These are phyloP conservation scores for Festucalex cinctus DNA, from an alignment of 2,113 vertebrate genomes.

Conservation along the genomic window DNA sequence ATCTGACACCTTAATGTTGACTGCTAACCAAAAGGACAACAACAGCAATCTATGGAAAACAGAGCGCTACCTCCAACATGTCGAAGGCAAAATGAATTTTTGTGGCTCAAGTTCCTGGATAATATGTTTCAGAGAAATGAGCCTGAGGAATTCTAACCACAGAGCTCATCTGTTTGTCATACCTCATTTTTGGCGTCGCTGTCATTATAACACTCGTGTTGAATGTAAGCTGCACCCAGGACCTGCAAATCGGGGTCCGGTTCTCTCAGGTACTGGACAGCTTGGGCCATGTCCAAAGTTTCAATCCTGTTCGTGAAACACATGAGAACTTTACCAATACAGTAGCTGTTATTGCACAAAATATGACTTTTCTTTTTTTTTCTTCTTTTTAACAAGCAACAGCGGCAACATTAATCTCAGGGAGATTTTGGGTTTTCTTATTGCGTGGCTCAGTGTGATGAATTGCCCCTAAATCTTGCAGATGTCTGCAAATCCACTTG, in stretches of 20 bases:
- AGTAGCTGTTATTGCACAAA: conserved; percentile 4
- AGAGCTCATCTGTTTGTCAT: conserved; percentile 21
- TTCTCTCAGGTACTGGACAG: conserved; percentile 82
- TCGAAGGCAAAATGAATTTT: not conserved
- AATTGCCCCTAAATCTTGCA: conserved; percentile 40
- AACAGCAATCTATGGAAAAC: not conserved
- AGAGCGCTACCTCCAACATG: not conserved
- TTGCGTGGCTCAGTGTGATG: conserved; percentile 10
- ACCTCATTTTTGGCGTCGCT: conserved; percentile 84
- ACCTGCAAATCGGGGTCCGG: conserved; percentile 83
- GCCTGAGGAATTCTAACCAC: conserved; percentile 18
- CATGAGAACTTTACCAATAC: not conserved
- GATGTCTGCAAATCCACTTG: conserved; percentile 14
- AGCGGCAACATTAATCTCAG: conserved; percentile 16
- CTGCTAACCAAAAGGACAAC: not conserved
- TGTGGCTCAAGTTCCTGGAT: conserved; percentile 19
- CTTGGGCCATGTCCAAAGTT: conserved; percentile 79
- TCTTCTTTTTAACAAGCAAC: not conserved
- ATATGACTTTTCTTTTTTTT: conserved; percentile 6
- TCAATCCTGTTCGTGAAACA: conserved; percentile 71
- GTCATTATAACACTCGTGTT: conserved; percentile 91
- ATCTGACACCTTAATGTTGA: not conserved
- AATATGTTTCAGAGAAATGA: not conserved
- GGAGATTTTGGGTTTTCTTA: conserved; percentile 25
- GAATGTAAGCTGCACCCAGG: conserved; percentile 88